Conservation (phyloP, 2,888 invertebrate genomes). For the Hipparchia semele region DNA sequence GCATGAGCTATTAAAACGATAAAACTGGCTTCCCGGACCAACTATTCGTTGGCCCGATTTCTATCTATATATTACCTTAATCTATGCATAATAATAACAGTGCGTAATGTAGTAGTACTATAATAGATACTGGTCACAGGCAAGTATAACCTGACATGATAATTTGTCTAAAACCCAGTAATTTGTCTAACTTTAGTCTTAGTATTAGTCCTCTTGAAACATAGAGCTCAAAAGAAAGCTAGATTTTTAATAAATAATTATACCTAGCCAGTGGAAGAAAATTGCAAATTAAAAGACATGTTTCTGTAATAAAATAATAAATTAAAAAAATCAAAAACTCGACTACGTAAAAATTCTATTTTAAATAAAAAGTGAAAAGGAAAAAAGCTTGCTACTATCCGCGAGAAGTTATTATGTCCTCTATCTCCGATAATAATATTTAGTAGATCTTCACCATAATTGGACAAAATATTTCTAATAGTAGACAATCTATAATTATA, state of each 20-base stretch:
- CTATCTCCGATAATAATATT: too few relatives aligned
- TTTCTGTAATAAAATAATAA: neutral
- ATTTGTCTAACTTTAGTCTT: slow-evolving; percentile 6
- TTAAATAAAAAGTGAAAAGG: too few relatives aligned
- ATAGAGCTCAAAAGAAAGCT: slow-evolving; percentile 1
- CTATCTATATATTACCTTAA: neutral
- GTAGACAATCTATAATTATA: too few relatives aligned
- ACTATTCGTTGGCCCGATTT: neutral
- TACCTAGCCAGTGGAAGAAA: neutral
- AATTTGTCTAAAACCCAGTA: neutral
- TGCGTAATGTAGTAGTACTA: slow-evolving; percentile 13
- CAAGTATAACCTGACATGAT: neutral
- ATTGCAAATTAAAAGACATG: neutral
- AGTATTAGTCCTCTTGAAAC: neutral
- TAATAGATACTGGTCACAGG: neutral
- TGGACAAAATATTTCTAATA: too few relatives aligned
- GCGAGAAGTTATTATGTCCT: too few relatives aligned
- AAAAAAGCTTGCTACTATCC: too few relatives aligned
- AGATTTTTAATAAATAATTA: neutral
- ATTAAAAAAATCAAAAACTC: too few relatives aligned
- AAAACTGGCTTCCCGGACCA: neutral
- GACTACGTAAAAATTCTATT: too few relatives aligned
- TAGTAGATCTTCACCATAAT: too few relatives aligned
- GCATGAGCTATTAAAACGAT: too few relatives aligned
- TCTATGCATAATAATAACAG: neutral